phyloP scores from a whole-genome alignment of 2,113 vertebrate species.

The Dasyprocta punctata region DNA sequence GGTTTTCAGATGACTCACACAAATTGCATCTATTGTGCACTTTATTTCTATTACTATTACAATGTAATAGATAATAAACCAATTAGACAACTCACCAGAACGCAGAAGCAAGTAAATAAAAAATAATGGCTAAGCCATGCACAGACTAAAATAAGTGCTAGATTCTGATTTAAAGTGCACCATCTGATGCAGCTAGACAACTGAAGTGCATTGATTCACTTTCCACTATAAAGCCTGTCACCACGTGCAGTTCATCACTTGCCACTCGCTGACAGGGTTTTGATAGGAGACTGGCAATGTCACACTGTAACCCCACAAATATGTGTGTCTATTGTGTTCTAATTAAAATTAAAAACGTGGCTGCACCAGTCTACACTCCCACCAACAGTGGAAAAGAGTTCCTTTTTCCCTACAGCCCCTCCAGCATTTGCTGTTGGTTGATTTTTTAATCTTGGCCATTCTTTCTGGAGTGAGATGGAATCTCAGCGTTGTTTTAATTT shows the following conservation, averaged over 20 bases:
- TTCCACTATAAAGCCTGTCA: neutral
- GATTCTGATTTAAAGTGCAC: neutral
- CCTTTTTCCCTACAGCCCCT: too few relatives aligned
- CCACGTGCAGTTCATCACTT: neutral
- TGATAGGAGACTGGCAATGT: neutral
- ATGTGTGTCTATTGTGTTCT: neutral
- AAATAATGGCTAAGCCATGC: neutral
- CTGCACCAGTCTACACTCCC: too few relatives aligned
- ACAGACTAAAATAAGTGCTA: neutral
- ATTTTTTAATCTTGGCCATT: too few relatives aligned
- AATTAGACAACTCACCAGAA: neutral
- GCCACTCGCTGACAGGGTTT: neutral
- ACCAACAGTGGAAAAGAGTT: too few relatives aligned
- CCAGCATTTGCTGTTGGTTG: too few relatives aligned
- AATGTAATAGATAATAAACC: neutral
- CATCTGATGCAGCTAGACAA: neutral
- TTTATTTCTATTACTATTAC: neutral
- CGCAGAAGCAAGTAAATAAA: neutral
- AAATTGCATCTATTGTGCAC: neutral
- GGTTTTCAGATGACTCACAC: neutral
- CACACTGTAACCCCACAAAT: neutral
- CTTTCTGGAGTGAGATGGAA: too few relatives aligned
- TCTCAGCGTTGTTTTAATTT: too few relatives aligned
- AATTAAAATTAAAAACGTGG: neutral
- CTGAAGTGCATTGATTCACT: neutral